Evolutionary conservation across 2,888 invertebrate genomes (phyloP).

Genomic region (Crematogaster levior): DNA sequence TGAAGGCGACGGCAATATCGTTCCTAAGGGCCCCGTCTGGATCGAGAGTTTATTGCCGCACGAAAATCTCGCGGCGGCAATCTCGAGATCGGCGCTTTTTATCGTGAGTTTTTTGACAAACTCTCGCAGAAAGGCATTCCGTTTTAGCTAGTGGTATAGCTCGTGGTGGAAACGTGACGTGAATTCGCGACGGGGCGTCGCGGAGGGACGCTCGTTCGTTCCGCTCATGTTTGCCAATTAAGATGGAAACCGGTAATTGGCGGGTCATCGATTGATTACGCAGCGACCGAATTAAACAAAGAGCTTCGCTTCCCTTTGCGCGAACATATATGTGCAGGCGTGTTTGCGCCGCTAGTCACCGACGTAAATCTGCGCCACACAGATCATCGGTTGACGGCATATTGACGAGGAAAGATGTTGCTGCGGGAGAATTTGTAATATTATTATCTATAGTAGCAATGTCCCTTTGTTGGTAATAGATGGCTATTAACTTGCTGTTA

Average conservation of each 20-base stretch:
- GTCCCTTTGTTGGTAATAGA: not conserved
- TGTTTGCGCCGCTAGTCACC: constrained; percentile 41
- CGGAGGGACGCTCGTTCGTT: constrained; percentile 53
- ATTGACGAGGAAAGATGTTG: constrained; percentile 22
- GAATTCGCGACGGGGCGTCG: constrained; percentile 61
- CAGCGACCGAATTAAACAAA: constrained; percentile 72
- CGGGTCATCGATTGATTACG: constrained; percentile 74
- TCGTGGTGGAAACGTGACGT: constrained; percentile 51
- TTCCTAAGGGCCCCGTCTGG: constrained; percentile 36
- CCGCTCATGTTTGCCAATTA: constrained; percentile 73
- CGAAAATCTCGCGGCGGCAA: constrained; percentile 48
- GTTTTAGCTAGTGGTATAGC: constrained; percentile 37
- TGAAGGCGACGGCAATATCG: constrained; percentile 37
- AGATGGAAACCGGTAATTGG: constrained; percentile 73
- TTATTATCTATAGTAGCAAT: constrained; percentile 6
- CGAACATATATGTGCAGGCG: constrained; percentile 16
- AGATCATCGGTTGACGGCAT: constrained; percentile 16
- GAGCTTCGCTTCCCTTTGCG: constrained; percentile 54
- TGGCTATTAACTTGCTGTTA: not conserved
- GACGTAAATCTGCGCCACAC: constrained; percentile 40
- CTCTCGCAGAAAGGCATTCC: constrained; percentile 35
- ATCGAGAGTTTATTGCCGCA: constrained; percentile 37
- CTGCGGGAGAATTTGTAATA: not conserved
- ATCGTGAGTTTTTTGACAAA: constrained; percentile 54
- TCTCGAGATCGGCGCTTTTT: constrained; percentile 41